Conservation (phyloP, 2,888 invertebrate species). For the Lithosia quadra region DNA sequence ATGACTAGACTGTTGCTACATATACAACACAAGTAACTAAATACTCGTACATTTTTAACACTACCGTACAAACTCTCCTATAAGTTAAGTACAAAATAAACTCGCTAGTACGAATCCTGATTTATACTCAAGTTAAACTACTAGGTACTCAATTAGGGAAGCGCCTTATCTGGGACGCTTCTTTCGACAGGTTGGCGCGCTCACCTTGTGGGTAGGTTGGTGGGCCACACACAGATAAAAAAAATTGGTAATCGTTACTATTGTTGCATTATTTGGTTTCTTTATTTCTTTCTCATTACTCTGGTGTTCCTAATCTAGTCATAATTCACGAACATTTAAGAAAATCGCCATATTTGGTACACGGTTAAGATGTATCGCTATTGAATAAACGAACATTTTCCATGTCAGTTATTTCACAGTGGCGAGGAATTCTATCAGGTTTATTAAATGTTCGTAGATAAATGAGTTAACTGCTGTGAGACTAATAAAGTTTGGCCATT, state of each 20-base stretch:
- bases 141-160: constrained; percentile 2
- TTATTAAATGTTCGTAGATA: background rate
- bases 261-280: no score
- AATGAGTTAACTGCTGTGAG: background rate
- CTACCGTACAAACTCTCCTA: background rate
- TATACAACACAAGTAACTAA: background rate
- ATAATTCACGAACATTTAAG: constrained; percentile 1
- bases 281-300: no score
- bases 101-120: constrained; percentile 1
- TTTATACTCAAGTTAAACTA: constrained; percentile 8
- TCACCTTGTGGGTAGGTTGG: no score
- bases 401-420: no score
- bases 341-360: background rate
- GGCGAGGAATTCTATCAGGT: background rate
- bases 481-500: background rate
- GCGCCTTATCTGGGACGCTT: constrained; percentile 4
- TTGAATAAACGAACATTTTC: background rate
- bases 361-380: background rate
- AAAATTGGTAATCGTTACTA: no score
- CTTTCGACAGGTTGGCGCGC: constrained; percentile 8
- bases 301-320: background rate
- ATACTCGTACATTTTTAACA: background rate
- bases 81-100: background rate
- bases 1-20: no score
- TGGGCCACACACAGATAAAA: no score